phyloP scores from a whole-genome alignment of 2,888 invertebrate species.

The Synanthedon myopaeformis region DNA sequence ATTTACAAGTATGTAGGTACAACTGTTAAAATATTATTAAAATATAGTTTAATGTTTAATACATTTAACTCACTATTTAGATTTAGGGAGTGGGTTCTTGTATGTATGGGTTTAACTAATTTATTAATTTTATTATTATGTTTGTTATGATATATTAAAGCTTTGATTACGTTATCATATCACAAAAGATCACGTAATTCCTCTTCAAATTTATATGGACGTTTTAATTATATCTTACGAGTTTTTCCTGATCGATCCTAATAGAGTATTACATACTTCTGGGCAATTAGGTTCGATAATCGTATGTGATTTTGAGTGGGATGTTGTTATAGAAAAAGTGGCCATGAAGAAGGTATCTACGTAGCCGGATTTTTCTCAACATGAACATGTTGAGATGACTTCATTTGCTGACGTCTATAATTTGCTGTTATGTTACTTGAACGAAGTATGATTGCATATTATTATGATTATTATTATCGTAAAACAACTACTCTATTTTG shows the following conservation, averaged over 20 bases:
- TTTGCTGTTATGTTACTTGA: slow-evolving; percentile 31
- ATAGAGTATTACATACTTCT: slow-evolving; percentile 25
- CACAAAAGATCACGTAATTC: neutral
- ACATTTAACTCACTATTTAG: too few relatives aligned
- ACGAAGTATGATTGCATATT: too few relatives aligned
- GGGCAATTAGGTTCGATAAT: slow-evolving; percentile 22
- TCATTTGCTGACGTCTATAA: slow-evolving; percentile 47
- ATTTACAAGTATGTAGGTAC: too few relatives aligned
- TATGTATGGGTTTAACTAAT: too few relatives aligned
- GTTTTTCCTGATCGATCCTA: slow-evolving; percentile 27
- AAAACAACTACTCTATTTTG: too few relatives aligned
- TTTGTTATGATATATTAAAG: too few relatives aligned
- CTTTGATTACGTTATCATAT: too few relatives aligned
- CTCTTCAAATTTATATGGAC: neutral
- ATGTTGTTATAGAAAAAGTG: slow-evolving; percentile 55
- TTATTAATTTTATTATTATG: too few relatives aligned
- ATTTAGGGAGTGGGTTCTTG: too few relatives aligned
- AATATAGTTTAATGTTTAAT: too few relatives aligned
- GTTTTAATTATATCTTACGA: neutral
- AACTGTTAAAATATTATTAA: too few relatives aligned
- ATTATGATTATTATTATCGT: too few relatives aligned
- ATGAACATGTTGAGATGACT: slow-evolving; percentile 43
- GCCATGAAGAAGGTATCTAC: slow-evolving; percentile 39
- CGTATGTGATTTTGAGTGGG: slow-evolving; percentile 21
- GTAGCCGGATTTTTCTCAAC: slow-evolving; percentile 54